Evolutionary conservation across 2,113 vertebrate genomes (phyloP), one percentile per base, ranked within the genome.

Genomic region (Callaeas wilsoni): DNA sequence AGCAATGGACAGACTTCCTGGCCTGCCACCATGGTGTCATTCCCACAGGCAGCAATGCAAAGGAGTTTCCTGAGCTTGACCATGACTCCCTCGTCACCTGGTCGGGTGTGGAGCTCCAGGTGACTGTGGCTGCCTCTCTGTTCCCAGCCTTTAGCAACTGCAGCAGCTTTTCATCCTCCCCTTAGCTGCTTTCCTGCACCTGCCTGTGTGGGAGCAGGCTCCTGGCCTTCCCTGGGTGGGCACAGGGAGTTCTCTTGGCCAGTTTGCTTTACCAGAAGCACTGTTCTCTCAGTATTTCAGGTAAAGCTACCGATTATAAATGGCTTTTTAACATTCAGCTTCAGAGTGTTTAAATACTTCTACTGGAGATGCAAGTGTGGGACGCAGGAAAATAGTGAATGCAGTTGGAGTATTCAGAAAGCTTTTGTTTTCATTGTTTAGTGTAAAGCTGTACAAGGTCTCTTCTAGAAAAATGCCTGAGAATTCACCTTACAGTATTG

Each of bases 1-100:
- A 29, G 70, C 22, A 53, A 5, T 33, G 30, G 75, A 46, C 25
- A 23, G 39, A 37, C 12, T 39, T 35, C 47, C 46, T 59, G 47
- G 50, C 35, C 46, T n/a, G 26, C 74, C 19, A 2, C 35, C 3
- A 0, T 20, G 11, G 5, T 42, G 71, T 17, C 3, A 1, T 42
- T 87, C 33, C 42, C 32, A 23, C 0, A 2, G 64, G 50, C 74
- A 80, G 63, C 50, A 64, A 7, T 35, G 53, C 73, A 46, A 44
- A 81, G 44, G 44, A 18, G 22, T 49, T 77, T 52, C 11, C 60
- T 70, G 49, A 80, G 62, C 55, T 39, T 74, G 47, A 15, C 22
- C 12, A 2, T 22, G 52, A 10, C 52, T 79, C 27, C 21, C 6
- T 15, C 44, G 46, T 53, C 74, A 27, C 41, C 42, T 37, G 37